These are phyloP conservation scores for Drosophila santomea DNA, from an alignment of 1,140 invertebrate genomes.

Conservation along the genomic window DNA sequence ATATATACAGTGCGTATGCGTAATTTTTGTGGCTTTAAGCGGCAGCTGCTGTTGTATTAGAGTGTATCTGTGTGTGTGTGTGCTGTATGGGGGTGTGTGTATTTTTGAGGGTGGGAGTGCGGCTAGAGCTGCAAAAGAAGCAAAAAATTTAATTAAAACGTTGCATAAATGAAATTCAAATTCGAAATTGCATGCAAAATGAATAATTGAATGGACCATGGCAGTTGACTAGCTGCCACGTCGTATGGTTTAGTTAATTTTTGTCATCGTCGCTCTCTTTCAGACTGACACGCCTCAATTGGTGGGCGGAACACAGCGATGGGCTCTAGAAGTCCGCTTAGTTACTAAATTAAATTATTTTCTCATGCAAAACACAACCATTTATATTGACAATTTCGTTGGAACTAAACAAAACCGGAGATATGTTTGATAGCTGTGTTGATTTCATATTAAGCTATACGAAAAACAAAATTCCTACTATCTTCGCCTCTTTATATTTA, in stretches of 20 bases:
- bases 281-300: slow-evolving; percentile 11
- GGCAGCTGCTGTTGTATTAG: slow-evolving; percentile 36
- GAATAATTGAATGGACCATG: slow-evolving; percentile 72
- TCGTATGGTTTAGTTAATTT: slow-evolving; percentile 45
- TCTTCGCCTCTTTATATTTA: no score
- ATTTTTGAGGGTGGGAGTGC: slow-evolving; percentile 31
- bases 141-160: slow-evolving; percentile 77
- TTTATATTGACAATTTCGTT: no score
- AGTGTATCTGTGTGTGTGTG: background rate
- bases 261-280: slow-evolving; percentile 3
- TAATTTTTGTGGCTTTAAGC: slow-evolving; percentile 71
- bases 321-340: background rate
- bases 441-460: no score
- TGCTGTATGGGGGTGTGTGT: background rate
- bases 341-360: no score
- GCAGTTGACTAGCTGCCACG: slow-evolving; percentile 42
- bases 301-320: slow-evolving; percentile 11
- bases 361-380: no score
- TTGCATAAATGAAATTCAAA: slow-evolving; percentile 68
- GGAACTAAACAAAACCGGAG: no score
- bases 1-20: slow-evolving; percentile 70
- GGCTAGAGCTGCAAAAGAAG: slow-evolving; percentile 37
- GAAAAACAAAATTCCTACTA: no score
- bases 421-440: no score
- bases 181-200: slow-evolving; percentile 70